A percentile compares a stretch with the other conserved stretches of the same genome.
phyloP scores from a whole-genome alignment of 2,113 vertebrate species.

The Lota lota region DNA sequence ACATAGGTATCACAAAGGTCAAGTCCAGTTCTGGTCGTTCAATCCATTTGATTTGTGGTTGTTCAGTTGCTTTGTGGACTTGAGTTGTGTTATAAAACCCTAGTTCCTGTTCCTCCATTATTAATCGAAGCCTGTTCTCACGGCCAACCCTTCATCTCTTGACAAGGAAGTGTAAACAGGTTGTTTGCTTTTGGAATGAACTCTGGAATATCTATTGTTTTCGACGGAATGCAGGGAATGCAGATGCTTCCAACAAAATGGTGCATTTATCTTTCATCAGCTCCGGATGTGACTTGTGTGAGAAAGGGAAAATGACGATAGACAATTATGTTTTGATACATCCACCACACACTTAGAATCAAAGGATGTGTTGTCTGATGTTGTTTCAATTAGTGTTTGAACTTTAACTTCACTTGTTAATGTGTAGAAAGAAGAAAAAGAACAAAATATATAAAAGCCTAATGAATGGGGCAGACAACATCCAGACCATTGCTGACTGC shows the following conservation, averaged over 20 bases:
- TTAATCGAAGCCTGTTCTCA: constrained; percentile 41
- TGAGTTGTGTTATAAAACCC: constrained; percentile 27
- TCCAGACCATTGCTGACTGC: constrained; percentile 4
- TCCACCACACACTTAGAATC: no score
- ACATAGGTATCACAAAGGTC: neutral
- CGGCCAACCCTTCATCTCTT: constrained; percentile 43
- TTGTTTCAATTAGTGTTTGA: no score
- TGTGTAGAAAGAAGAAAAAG: neutral
- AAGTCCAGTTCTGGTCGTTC: neutral
- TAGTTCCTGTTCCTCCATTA: constrained; percentile 47
- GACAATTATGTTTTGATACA: neutral
- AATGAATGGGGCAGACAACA: neutral
- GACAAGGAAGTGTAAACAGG: constrained; percentile 53
- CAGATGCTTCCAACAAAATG: constrained; percentile 34
- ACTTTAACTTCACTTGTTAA: no score
- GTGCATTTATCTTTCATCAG: neutral
- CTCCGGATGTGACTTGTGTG: no score
- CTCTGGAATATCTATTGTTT: constrained; percentile 60
- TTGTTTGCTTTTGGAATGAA: constrained; percentile 34
- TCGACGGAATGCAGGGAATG: constrained; percentile 56
- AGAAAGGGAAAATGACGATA: constrained; percentile 8
- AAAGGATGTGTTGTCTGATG: no score
- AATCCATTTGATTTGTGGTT: constrained; percentile 1
- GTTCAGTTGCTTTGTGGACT: constrained; percentile 33
- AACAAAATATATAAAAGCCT: no score